Evolutionary conservation across 2,797 vertebrate genomes (phyloP).

Genomic region (Antrozous pallidus): DNA sequence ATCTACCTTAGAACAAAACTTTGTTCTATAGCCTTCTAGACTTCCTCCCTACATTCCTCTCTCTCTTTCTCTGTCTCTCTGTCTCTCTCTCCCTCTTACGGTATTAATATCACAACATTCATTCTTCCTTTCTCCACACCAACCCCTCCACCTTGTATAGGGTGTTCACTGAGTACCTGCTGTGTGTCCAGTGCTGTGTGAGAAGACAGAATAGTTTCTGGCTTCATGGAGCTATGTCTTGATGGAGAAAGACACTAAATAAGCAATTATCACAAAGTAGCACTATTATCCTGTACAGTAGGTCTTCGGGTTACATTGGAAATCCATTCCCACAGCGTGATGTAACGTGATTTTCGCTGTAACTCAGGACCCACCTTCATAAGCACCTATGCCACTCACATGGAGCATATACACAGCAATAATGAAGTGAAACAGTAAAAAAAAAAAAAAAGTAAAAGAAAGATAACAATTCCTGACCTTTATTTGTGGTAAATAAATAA

Average conservation of each 20-base stretch:
- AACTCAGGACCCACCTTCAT: too few species aligned
- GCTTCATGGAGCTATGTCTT: not conserved
- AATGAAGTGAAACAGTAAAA: too few species aligned
- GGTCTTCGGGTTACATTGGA: too few species aligned
- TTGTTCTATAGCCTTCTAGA: not conserved
- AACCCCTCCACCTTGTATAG: not conserved
- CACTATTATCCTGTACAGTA: not conserved
- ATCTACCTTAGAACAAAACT: not conserved
- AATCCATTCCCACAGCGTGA: too few species aligned
- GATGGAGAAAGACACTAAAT: not conserved
- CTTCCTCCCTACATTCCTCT: not conserved
- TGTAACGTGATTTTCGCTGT: too few species aligned
- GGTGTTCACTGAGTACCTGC: not conserved
- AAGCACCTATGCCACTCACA: too few species aligned
- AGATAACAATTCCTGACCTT: too few species aligned
- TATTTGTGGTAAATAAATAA: too few species aligned
- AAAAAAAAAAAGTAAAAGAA: too few species aligned
- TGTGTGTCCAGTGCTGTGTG: not conserved
- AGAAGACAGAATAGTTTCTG: not conserved
- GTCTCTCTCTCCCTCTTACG: too few species aligned
- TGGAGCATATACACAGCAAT: too few species aligned
- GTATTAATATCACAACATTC: not conserved
- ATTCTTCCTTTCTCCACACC: not conserved
- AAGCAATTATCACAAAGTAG: constrained; percentile 12
- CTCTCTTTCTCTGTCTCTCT: not conserved